A percentile compares a stretch with the other conserved stretches of the same genome.
phyloP scores from a whole-genome alignment of 2,797 vertebrate genomes.

The Pangasius krempfi region DNA sequence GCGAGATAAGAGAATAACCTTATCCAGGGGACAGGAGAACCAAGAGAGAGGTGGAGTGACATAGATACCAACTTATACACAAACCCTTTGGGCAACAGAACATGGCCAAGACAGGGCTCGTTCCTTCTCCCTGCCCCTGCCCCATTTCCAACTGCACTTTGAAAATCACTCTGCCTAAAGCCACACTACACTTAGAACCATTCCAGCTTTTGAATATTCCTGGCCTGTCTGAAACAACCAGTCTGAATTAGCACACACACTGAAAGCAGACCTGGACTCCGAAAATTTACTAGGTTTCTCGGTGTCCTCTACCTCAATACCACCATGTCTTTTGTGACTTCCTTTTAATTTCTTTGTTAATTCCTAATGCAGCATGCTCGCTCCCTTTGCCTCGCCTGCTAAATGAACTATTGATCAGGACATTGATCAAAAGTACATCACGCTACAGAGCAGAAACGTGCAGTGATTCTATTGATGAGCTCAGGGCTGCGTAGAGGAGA shows the following conservation, averaged over 20 bases:
- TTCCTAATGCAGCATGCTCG: constrained; percentile 47
- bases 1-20: constrained; percentile 75
- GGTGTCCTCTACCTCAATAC: not conserved
- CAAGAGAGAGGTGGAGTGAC: constrained; percentile 17
- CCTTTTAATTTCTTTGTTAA: constrained; percentile 53
- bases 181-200: constrained; percentile 1
- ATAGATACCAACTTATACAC: constrained; percentile 29
- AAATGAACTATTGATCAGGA: constrained; percentile 74
- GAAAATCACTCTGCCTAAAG: constrained; percentile 36
- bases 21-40: constrained; percentile 58
- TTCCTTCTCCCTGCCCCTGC: not conserved
- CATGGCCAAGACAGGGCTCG: constrained; percentile 7
- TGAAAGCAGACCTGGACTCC: constrained; percentile 45
- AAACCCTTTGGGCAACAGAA: constrained; percentile 37
- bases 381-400: constrained; percentile 64
- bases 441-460: constrained; percentile 61
- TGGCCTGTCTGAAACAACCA: constrained; percentile 61
- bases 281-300: not conserved
- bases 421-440: constrained; percentile 69
- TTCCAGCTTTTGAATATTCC: constrained; percentile 45
- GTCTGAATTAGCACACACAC: constrained; percentile 56
- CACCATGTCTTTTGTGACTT: constrained; percentile 19
- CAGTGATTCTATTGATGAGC: constrained; percentile 60
- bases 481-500: constrained; percentile 22
- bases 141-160: constrained; percentile 26